Evolutionary conservation across 1,140 invertebrate genomes (phyloP).

Genomic region (Hyposmocoma kahamanoa): DNA sequence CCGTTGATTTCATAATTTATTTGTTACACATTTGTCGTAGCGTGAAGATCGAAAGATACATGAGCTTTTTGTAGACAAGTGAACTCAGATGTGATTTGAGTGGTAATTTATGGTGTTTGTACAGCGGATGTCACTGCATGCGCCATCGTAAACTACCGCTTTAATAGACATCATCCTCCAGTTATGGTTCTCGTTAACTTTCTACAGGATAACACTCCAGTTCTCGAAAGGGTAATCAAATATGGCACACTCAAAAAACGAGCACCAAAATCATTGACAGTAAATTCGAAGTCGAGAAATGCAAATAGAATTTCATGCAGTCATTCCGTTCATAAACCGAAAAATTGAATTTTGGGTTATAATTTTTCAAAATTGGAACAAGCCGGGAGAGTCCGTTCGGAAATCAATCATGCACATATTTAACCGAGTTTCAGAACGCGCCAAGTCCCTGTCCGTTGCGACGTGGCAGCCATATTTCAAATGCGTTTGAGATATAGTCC

Average conservation of each 20-base stretch:
- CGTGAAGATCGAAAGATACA: conserved; percentile 70
- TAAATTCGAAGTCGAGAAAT: too few relatives aligned
- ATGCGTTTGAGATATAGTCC: conserved; percentile 59
- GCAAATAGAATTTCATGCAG: too few relatives aligned
- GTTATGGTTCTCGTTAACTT: not conserved
- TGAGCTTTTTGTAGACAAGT: conserved; percentile 64
- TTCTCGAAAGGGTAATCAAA: too few relatives aligned
- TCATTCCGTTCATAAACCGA: too few relatives aligned
- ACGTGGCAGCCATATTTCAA: conserved; percentile 64
- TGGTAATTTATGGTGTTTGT: conserved; percentile 68
- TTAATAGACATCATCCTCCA: conserved; percentile 3
- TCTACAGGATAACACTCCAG: too few relatives aligned
- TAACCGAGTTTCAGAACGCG: conserved; percentile 50
- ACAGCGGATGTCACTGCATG: conserved; percentile 45
- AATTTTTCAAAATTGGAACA: conserved; percentile 1
- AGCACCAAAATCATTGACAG: too few relatives aligned
- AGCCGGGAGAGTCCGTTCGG: conserved; percentile 11
- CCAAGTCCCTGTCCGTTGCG: conserved; percentile 56
- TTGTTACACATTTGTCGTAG: conserved; percentile 73
- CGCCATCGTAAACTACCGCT: conserved; percentile 41
- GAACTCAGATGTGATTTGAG: conserved; percentile 69
- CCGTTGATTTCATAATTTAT: conserved; percentile 73
- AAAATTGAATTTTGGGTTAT: not conserved
- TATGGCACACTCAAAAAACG: too few relatives aligned
- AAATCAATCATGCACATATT: conserved; percentile 62